Evolutionary conservation across 1,140 invertebrate species (phyloP), one percentile per base, ranked within the genome.

Genomic region (Heliconius congener): DNA sequence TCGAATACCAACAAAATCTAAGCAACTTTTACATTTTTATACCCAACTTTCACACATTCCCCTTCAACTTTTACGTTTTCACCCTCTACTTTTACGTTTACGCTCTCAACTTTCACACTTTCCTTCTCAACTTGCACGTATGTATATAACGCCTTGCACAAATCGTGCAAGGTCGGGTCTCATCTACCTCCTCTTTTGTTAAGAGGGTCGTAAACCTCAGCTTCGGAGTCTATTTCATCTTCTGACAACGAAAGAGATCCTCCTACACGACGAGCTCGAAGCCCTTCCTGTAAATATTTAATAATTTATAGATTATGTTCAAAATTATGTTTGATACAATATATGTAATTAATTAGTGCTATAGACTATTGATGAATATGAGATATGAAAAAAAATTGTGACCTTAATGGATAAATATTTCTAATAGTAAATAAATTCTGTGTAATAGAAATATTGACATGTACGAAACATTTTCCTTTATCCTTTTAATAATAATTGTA

Each of bases 241-340:
- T 98, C 97, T 0, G 97, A 98, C 9, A 97, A 92, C 27, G 97
- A 97, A 18, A 97, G 90, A 5, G 97, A 97, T 23, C 96, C 97
- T 23, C 96, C 96, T 13, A 96, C 95, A 83, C 97, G 95, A 76
- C 96, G 95, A 70, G 96, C 92, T 74, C 96, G 90, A 23, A 95
- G 90, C 82, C 90, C 95, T 77, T 96, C 95, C 87, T 96, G 93
- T 80, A 78, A 81, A 72, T 72, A 39, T 73, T 73, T 27, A 8
- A 52, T 73, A 30, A 39, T 27, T 73, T 50, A 30, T 73, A 27
- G 9, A 42, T 23, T 27, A 23, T 50, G 8, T 73, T 50, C 8
- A 30, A 73, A 73, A 73, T 39, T 5, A 50, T 57, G 5, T 57
- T 57, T 23, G n/a, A 57, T 57, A 11, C 2, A 11, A 46, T 46